Evolutionary conservation across 1,140 invertebrate species (phyloP).

Genomic region (Frieseomelitta varia): DNA sequence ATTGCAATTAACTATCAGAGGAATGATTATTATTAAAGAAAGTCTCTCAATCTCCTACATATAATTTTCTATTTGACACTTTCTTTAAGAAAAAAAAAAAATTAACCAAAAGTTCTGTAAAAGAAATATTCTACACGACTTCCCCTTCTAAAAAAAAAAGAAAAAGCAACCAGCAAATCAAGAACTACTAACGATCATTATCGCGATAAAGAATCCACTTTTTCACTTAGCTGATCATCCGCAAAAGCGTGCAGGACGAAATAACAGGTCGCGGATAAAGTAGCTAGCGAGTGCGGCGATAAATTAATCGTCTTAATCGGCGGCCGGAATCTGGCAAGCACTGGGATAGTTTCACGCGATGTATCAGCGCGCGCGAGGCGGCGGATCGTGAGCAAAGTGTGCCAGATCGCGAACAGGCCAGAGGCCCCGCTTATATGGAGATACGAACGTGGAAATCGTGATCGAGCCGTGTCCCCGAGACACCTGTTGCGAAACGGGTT

Average conservation of each 20-base stretch:
- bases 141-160: too few relatives aligned
- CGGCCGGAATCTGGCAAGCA: constrained; percentile 48
- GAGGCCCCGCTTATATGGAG: constrained; percentile 50
- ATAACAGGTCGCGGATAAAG: neutral
- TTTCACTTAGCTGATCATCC: neutral
- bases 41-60: too few relatives aligned
- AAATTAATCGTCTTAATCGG: constrained; percentile 54
- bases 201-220: neutral
- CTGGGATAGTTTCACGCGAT: constrained; percentile 51
- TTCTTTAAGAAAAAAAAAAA: neutral
- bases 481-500: constrained; percentile 58
- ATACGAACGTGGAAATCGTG: constrained; percentile 51
- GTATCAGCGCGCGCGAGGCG: constrained; percentile 18
- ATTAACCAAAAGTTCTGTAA: neutral
- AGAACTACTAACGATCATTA: neutral
- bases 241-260: neutral
- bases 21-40: too few relatives aligned
- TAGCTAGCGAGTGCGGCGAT: constrained; percentile 21
- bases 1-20: too few relatives aligned
- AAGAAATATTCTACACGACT: neutral
- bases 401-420: constrained; percentile 43
- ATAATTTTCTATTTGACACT: too few relatives aligned
- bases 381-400: constrained; percentile 56
- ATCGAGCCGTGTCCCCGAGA: constrained; percentile 48
- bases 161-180: neutral